phyloP scores from a whole-genome alignment of 2,888 invertebrate species.

The Gonocerus acuteangulatus region DNA sequence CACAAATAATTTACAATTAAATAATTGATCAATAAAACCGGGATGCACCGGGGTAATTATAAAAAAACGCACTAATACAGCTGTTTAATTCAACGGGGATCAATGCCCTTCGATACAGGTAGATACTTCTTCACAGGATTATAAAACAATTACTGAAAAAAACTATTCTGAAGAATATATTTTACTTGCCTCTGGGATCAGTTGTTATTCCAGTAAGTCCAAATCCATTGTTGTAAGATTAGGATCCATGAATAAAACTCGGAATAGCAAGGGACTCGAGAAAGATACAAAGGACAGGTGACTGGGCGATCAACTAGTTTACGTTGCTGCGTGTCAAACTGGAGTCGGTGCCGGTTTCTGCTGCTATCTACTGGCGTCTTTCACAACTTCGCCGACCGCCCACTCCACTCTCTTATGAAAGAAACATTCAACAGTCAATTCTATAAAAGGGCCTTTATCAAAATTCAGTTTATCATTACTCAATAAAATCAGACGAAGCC shows the following conservation, averaged over 20 bases:
- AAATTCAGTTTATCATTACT: too few species aligned
- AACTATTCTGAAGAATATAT: too few species aligned
- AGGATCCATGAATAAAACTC: neutral
- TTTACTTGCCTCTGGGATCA: neutral
- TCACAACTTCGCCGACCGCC: too few species aligned
- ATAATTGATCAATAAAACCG: too few species aligned
- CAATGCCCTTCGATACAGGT: slow-evolving; percentile 22
- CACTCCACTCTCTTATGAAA: too few species aligned
- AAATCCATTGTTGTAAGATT: neutral
- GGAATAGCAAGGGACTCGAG: too few species aligned
- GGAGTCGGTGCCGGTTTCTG: neutral
- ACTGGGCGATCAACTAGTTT: slow-evolving; percentile 9
- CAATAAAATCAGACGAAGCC: too few species aligned
- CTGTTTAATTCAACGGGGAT: slow-evolving; percentile 16
- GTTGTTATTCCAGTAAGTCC: neutral
- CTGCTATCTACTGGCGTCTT: slow-evolving; percentile 2
- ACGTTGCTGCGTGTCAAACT: slow-evolving; percentile 21
- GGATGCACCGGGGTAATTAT: too few species aligned
- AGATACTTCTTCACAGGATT: slow-evolving; percentile 1
- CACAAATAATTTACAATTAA: too few species aligned
- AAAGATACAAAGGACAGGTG: neutral
- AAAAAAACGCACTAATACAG: neutral
- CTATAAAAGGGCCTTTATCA: too few species aligned
- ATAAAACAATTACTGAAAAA: neutral
- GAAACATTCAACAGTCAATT: too few species aligned